These are phyloP conservation scores for Drosophila pseudotakahashii DNA, from an alignment of 2,888 invertebrate species.

Conservation along the genomic window DNA sequence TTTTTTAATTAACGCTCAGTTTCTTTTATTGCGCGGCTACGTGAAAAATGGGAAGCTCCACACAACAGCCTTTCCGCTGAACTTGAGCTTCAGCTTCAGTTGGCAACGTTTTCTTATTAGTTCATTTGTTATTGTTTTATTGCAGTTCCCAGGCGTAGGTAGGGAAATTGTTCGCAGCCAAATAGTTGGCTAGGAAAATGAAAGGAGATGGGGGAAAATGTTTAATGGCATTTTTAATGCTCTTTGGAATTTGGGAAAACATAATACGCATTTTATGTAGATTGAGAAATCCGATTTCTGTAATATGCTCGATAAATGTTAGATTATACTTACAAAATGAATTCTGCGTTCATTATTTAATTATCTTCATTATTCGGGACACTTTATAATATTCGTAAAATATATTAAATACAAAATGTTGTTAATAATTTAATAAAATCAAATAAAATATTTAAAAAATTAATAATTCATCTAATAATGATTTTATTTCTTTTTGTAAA, in stretches of 20 bases:
- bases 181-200: slow-evolving; percentile 29
- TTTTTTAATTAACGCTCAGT: slow-evolving; percentile 80
- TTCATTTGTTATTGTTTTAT: slow-evolving; percentile 47
- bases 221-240: slow-evolving; percentile 18
- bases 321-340: background rate
- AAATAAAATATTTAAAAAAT: no score
- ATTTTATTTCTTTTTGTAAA: no score
- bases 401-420: no score
- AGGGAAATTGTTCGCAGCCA: slow-evolving; percentile 31
- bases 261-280: background rate
- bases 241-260: background rate
- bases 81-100: slow-evolving; percentile 39
- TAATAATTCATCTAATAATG: no score
- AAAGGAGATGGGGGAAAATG: slow-evolving; percentile 8
- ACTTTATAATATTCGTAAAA: no score
- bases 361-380: no score
- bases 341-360: no score
- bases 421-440: no score
- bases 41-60: slow-evolving; percentile 60
- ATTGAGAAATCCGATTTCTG: background rate
- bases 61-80: slow-evolving; percentile 24
- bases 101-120: slow-evolving; percentile 45
- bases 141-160: slow-evolving; percentile 39
- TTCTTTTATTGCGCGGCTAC: slow-evolving; percentile 72
- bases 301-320: background rate